Evolutionary conservation across 2,113 vertebrate genomes (phyloP), one percentile per base, ranked within the genome.

Genomic region (Platysteira castanea): DNA sequence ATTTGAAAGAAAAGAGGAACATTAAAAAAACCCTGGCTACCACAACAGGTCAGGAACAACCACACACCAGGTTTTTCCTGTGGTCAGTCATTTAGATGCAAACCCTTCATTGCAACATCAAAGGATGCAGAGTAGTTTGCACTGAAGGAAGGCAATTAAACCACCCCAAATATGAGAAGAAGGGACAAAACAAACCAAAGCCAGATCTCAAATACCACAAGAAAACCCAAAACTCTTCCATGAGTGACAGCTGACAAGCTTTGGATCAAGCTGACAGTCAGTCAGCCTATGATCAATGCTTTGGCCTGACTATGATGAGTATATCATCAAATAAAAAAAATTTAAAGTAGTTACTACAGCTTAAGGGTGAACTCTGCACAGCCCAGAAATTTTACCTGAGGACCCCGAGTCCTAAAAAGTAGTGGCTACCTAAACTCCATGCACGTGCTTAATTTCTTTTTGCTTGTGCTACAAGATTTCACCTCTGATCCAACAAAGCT

Each of bases 101-200:
- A 86, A 80, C 12, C 7, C 20, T 80, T 77, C 14, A 42, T 7
- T 47, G 11, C 30, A 44, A 44, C 17, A 30, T 70, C 41, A 50
- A 63, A 56, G 31, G 39, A 61, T 2, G 2, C 3, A 3, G 33
- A 71, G 7, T 14, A 24, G 16, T 41, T 84, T 60, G 28, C 10
- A 60, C 47, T 0, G 3, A 69, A 24, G 0, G 0, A 60, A 13
- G 14, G 17, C 20, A 65, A 54, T 13, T 69, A 78, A 83, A 4
- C 12, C 37, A 70, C 41, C 15, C 24, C 27, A 67, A 63, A 87
- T 5, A 47, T 5, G 41, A 67, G n/a, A 37, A 37, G 8, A 14
- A 82, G 6, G 10, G 17, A 4, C 57, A 35, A 89, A 80, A 37
- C 14, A 46, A 44, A 61, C 13, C 11, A 35, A 59, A 80, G 13